Conservation (phyloP, 2,888 invertebrate genomes). For the Drosophila paranaensis region DNA sequence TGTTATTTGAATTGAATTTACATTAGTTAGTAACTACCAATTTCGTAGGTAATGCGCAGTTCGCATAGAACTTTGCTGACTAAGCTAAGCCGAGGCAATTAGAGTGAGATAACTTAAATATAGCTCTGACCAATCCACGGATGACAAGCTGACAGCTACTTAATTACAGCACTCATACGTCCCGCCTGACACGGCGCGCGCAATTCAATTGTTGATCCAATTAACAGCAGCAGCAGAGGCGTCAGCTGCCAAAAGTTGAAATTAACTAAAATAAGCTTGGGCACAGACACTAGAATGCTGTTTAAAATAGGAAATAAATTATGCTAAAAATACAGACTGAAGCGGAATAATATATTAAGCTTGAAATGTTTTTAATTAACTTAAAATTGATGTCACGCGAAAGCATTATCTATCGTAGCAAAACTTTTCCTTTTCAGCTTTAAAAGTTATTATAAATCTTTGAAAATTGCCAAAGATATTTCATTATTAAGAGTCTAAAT, state of each 20-base stretch:
- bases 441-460: too few relatives aligned
- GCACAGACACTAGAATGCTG: neutral
- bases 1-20: slow-evolving; percentile 7
- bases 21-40: neutral
- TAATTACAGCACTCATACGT: slow-evolving; percentile 32
- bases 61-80: slow-evolving; percentile 4
- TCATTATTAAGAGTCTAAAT: too few relatives aligned
- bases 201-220: slow-evolving; percentile 28
- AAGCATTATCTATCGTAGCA: too few relatives aligned
- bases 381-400: too few relatives aligned
- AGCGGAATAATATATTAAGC: too few relatives aligned
- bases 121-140: slow-evolving; percentile 45
- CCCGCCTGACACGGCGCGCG: neutral
- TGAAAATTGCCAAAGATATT: too few relatives aligned
- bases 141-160: slow-evolving; percentile 27
- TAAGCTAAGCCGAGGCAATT: neutral
- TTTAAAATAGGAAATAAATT: too few relatives aligned
- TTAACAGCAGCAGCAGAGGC: neutral
- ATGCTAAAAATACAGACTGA: neutral
- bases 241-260: neutral
- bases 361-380: too few relatives aligned
- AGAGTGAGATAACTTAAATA: slow-evolving; percentile 11
- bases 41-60: slow-evolving; percentile 14
- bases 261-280: neutral
- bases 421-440: too few relatives aligned